Base-by-base conservation (phyloP, 1,140 invertebrate genomes). In the Halesus radiatus region DNA sequence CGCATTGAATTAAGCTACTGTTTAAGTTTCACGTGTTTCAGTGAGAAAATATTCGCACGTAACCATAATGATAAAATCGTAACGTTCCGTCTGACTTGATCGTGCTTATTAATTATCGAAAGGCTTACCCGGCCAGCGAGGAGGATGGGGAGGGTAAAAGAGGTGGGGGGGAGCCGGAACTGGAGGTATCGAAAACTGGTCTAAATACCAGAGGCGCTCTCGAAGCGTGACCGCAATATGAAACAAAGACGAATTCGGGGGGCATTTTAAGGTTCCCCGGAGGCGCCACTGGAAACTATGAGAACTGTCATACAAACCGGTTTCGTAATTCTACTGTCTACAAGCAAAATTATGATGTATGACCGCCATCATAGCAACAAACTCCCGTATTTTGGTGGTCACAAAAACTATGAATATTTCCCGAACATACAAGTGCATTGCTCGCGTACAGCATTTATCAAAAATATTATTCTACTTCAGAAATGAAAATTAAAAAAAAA, bases 151-250 rank as follows among this genome's bases (percentile, higher is more conserved):
- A 5, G 62, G 62, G 66, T 6, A 16, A 1, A 45, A 3, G 37
- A 8, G 8, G 66, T n/a, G 66, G n/a, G 37, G 20, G 64, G 66
- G 2, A 70, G 66, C 66, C 66, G 66, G 66, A 70, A 70, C 66
- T 70, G 2, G 16, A 56, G 15, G 10, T 29, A 8, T 52, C 66
- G 32, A 70, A 66, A 70, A 70, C 29, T 70, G 66, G 37, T 70
- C 66, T 70, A 50, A 70, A 70, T 70, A 52, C 66, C 66, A 50
- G 66, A 37, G 37, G 66, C 32, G 32, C 66, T 16, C 66, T 10
- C 66, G 20, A 37, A 45, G 32, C 66, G 66, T 70, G 66, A 70
- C 66, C 66, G 66, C 66, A 15, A 70, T 70, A 50, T 15, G 66
- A 20, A 70, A 70, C 66, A 66, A 29, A 32, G 29, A 64, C 18